Base-by-base conservation (phyloP, 2,888 invertebrate genomes). In the Odontomyia ornata region DNA sequence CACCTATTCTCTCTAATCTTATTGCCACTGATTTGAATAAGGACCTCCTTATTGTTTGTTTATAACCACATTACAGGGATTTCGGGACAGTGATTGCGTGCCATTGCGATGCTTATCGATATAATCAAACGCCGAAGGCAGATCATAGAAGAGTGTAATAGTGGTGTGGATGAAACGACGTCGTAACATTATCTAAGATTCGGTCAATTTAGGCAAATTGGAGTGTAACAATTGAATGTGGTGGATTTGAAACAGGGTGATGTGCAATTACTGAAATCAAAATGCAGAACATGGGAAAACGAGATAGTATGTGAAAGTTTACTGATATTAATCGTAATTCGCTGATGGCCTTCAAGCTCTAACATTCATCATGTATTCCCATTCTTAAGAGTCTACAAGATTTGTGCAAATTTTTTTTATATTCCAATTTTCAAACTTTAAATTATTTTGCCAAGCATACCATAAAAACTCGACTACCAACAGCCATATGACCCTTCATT, bases 31-130 rank as follows among this genome's bases (percentile, higher is more conserved):
- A 81, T 81, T 81, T 81, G 80, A 81, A 81, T 81, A 81, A 80
- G 80, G 80, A 81, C 77, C 80, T 80, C 79, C 80, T 81, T 81
- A 82, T 81, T 82, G 81, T 81, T 82, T 82, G 80, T 81, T 82
- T 81, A 81, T 81, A 80, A 80, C 76, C 79, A 80, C 80, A 81
- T 81, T 81, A 76, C 73, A 69, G 46, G 71, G 56, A 73, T 79
- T 79, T 77, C 73, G 75, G 75, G 71, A 77, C 56, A 30, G 64
- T 60, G 80, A 82, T 81, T 81, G 72, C 57, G 28, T 27, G 28
- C 36, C n/a, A 71, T 52, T 71, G n/a, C 25, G 71, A 57, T 57
- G 72, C 56, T 73, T 73, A 73, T 73, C 57, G 72, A 73, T 57
- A 30, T 30, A 56, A 57, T 73, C 72, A 73, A 56, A 73, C 27